Percentiles rank a stretch among this genome's conserved stretches.
Conservation (phyloP, 2,113 vertebrate species). For the Rhinoderma darwinii region DNA sequence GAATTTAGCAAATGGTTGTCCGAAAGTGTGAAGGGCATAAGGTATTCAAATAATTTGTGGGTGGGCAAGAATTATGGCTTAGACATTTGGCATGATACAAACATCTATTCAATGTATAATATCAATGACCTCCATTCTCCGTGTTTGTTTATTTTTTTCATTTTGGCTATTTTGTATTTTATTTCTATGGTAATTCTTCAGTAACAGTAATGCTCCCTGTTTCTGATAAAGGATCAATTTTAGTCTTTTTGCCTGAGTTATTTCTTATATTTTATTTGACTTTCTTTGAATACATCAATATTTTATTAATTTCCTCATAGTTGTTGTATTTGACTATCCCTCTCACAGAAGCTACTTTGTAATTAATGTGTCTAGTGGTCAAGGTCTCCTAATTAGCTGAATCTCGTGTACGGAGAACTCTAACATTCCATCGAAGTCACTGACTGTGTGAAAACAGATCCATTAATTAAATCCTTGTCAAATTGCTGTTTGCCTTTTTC, state of each 20-base stretch:
- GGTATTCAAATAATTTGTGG: too few species aligned
- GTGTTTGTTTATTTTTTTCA: too few species aligned
- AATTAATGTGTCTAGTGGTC: not conserved
- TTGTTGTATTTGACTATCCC: not conserved
- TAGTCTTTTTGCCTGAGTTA: not conserved
- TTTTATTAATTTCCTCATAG: not conserved
- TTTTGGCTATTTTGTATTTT: not conserved
- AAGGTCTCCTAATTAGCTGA: not conserved
- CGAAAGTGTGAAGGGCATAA: too few species aligned
- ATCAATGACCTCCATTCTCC: too few species aligned
- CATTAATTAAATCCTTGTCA: not conserved
- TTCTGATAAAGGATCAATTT: not conserved
- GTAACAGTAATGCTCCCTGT: not conserved
- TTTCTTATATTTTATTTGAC: not conserved
- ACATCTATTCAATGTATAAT: too few species aligned
- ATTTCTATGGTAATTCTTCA: not conserved
- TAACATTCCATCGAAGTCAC: not conserved
- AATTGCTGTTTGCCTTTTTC: constrained; percentile 14
- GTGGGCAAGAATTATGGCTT: too few species aligned
- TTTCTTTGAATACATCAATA: not conserved
- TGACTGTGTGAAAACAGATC: constrained; percentile 11
- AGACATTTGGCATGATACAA: too few species aligned
- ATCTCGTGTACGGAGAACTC: not conserved
- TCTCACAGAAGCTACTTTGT: not conserved
- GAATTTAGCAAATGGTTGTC: too few species aligned